Evolutionary conservation across 2,888 invertebrate genomes (phyloP).

Genomic region (Pogonocherus hispidulus): DNA sequence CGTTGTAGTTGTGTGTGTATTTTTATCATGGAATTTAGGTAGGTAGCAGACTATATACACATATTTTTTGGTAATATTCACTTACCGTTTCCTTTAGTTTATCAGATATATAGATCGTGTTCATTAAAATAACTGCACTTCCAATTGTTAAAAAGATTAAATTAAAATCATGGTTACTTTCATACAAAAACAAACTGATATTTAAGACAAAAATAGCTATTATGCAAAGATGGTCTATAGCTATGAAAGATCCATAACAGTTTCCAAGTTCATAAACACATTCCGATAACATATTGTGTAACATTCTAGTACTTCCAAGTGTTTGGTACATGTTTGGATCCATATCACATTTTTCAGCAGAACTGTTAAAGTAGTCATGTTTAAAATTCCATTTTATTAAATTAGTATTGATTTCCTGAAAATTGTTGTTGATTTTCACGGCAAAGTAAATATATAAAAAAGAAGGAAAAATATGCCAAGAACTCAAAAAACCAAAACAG

Average conservation of each 20-base stretch:
- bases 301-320: constrained; percentile 45
- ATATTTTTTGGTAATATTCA: background rate
- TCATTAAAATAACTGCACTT: constrained; percentile 45
- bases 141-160: constrained; percentile 46
- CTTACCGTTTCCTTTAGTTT: constrained; percentile 48
- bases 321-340: constrained; percentile 38
- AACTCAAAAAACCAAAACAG: constrained; percentile 50
- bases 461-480: constrained; percentile 52
- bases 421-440: constrained; percentile 41
- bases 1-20: no score
- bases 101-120: constrained; percentile 46
- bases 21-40: background rate
- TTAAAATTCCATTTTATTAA: constrained; percentile 32
- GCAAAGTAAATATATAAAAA: constrained; percentile 53
- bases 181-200: constrained; percentile 45
- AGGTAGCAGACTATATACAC: background rate
- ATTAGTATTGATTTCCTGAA: constrained; percentile 45
- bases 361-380: constrained; percentile 34
- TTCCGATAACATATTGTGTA: constrained; percentile 50
- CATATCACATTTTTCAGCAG: constrained; percentile 28
- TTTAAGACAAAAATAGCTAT: constrained; percentile 51
- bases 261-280: constrained; percentile 50
- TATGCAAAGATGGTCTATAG: constrained; percentile 51
- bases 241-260: constrained; percentile 53
- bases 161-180: constrained; percentile 29